These are phyloP conservation scores for Euspilapteryx auroguttella DNA, from an alignment of 2,888 invertebrate species.

Conservation along the genomic window DNA sequence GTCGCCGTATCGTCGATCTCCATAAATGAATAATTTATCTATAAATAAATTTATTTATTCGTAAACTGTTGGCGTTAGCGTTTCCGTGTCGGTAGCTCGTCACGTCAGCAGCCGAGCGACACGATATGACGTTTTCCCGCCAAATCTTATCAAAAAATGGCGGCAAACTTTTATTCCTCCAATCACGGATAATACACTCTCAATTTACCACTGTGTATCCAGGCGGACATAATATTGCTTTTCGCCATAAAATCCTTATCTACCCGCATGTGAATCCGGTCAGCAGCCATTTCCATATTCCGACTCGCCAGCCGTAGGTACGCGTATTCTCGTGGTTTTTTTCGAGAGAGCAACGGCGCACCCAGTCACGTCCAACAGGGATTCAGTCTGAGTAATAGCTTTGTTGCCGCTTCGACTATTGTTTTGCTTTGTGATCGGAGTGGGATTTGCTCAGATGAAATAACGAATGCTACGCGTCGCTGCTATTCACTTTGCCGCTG, in stretches of 20 bases:
- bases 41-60: slow-evolving; percentile 16
- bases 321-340: slow-evolving; percentile 1
- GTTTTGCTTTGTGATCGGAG: slow-evolving; percentile 9
- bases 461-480: not conserved
- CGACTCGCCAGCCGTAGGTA: slow-evolving; percentile 29
- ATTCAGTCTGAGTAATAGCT: slow-evolving; percentile 18
- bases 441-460: not conserved
- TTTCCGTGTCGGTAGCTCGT: slow-evolving; percentile 5
- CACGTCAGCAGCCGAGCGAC: not conserved
- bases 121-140: not conserved
- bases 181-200: too few species aligned
- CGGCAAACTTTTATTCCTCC: too few species aligned
- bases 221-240: slow-evolving; percentile 10
- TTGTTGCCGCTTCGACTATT: slow-evolving; percentile 17
- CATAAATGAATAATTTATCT: slow-evolving; percentile 29
- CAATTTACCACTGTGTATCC: too few species aligned
- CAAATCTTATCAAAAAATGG: not conserved
- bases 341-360: too few species aligned
- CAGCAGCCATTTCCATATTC: slow-evolving; percentile 41
- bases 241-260: slow-evolving; percentile 47
- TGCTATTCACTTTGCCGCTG: too few species aligned
- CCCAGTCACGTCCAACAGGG: slow-evolving; percentile 19
- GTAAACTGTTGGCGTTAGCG: slow-evolving; percentile 4
- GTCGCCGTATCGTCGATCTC: slow-evolving; percentile 12
- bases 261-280: slow-evolving; percentile 42